Conservation (phyloP, 1,140 invertebrate species). For the Penaeus japonicus region DNA sequence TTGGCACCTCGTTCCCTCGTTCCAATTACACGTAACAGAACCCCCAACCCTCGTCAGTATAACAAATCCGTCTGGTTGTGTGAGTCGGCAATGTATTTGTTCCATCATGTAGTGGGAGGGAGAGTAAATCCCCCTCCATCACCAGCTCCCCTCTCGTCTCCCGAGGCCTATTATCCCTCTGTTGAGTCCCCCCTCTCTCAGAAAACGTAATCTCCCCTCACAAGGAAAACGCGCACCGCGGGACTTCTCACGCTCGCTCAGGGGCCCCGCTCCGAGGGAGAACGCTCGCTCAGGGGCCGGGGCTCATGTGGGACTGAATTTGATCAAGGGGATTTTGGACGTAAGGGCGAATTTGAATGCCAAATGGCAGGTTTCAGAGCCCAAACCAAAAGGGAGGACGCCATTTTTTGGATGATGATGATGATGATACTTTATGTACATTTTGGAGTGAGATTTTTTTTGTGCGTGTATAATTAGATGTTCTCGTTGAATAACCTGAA, state of each 20-base stretch:
- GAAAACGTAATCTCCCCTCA: slow-evolving; percentile 46
- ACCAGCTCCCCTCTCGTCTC: slow-evolving; percentile 23
- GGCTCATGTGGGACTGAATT: slow-evolving; percentile 39
- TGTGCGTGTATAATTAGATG: too few species aligned
- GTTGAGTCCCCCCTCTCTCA: slow-evolving; percentile 11
- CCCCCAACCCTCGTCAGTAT: too few species aligned
- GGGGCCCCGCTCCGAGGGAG: background rate
- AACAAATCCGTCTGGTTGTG: background rate
- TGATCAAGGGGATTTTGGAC: slow-evolving; percentile 49
- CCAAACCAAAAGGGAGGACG: background rate
- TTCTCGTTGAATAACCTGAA: too few species aligned
- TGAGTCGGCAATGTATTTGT: slow-evolving; percentile 37
- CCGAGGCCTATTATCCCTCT: slow-evolving; percentile 41
- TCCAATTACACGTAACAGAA: too few species aligned
- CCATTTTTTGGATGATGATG: too few species aligned
- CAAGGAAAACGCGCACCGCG: slow-evolving; percentile 35
- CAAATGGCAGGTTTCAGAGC: slow-evolving; percentile 40
- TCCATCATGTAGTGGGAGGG: background rate
- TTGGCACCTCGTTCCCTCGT: too few species aligned
- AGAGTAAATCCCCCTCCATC: background rate
- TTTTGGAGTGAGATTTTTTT: too few species aligned
- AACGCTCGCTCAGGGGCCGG: slow-evolving; percentile 22
- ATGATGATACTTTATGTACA: too few species aligned
- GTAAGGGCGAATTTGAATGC: slow-evolving; percentile 55
- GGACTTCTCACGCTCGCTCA: slow-evolving; percentile 31